phyloP scores from a whole-genome alignment of 2,888 invertebrate genomes.

The Dryadula phaetusa region DNA sequence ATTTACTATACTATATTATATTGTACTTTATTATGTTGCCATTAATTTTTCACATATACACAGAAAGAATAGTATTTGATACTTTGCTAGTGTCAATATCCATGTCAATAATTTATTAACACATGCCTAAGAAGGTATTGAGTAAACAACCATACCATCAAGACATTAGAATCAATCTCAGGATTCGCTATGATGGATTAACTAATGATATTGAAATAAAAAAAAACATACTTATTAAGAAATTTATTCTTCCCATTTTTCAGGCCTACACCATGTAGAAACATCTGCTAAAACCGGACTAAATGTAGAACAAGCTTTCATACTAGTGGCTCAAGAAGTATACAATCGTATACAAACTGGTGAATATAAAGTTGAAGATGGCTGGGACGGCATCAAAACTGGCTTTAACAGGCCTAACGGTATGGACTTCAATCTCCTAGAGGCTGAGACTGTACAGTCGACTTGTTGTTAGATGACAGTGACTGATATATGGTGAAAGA shows the following conservation, averaged over 20 bases:
- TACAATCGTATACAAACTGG: constrained; percentile 95
- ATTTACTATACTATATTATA: too few relatives aligned
- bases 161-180: too few relatives aligned
- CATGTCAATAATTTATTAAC: too few relatives aligned
- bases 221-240: background rate
- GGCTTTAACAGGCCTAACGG: constrained; percentile 93
- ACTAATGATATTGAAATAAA: too few relatives aligned
- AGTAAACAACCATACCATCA: too few relatives aligned
- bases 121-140: too few relatives aligned
- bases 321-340: constrained; percentile 94
- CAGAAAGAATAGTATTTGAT: too few relatives aligned
- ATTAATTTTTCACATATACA: too few relatives aligned
- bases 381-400: constrained; percentile 98
- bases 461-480: constrained; percentile 89
- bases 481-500: constrained; percentile 22
- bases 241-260: constrained; percentile 38
- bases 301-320: constrained; percentile 97
- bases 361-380: constrained; percentile 96
- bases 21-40: too few relatives aligned
- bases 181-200: too few relatives aligned
- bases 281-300: constrained; percentile 97
- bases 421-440: constrained; percentile 92
- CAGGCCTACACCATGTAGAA: constrained; percentile 93
- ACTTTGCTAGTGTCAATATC: too few relatives aligned
- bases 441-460: constrained; percentile 94